Base-by-base conservation (phyloP, 1,140 invertebrate genomes). In the Augochlora pura region DNA sequence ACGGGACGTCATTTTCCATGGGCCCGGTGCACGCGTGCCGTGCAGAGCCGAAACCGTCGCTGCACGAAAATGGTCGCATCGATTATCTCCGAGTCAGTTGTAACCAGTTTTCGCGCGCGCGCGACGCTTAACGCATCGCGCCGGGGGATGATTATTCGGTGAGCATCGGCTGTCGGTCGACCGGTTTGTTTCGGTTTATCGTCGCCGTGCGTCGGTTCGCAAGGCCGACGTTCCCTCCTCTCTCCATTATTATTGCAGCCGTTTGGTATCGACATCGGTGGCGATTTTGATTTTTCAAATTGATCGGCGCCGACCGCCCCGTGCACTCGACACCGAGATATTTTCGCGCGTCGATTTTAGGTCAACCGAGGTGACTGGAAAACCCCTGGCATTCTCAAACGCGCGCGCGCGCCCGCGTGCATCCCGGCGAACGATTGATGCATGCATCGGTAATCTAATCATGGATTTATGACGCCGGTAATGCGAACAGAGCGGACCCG, bases 41-140 rank as follows among this genome's bases (percentile, higher is more conserved):
- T 65, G 27, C 49, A 62, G 49, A n/a, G n/a, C n/a, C n/a, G 38
- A 52, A 73, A n/a, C 54, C n/a, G 54, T 5, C n/a, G n/a, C n/a
- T n/a, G n/a, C 54, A 52, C 60, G 77, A 79, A 79, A 73, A 79
- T 73, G 73, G 73, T 62, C 25, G 25, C 70, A 60, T 54, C 73
- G 70, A 79, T 79, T 73, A 79, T 79, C 77, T 79, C 77, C 77
- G 39, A 32, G 25, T 52, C 18, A 14, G 46, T 52, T 65, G 65
- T 60, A 70, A 57, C 54, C 70, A 60, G 59, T 65, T 78, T 73
- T n/a, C n/a, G n/a, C n/a, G n/a, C 64, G 21, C 38, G 49, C 10
- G 16, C 12, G 27, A 54, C 62, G n/a, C 64, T 38, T 25, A 21
- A 42, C 52, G 4, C 38, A 21, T 7, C 39, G 72, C 69, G 46